phyloP scores from a whole-genome alignment of 1,140 invertebrate species.

The Pemphigus obesinymphae region DNA sequence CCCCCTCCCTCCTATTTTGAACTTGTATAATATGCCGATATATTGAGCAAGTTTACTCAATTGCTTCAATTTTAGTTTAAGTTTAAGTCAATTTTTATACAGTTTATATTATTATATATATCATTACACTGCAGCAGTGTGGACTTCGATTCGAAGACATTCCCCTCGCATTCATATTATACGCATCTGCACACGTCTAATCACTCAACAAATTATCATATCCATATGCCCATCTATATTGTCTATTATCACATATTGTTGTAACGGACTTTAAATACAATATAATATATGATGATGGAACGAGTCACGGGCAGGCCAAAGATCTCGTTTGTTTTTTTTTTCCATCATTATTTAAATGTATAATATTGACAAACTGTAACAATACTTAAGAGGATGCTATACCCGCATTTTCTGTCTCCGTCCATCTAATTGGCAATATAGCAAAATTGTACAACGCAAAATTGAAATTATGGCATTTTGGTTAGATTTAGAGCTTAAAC shows the following conservation, averaged over 20 bases:
- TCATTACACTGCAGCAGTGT: not conserved
- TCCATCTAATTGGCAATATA: too few species aligned
- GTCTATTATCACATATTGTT: not conserved
- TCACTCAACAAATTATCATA: not conserved
- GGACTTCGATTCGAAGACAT: not conserved
- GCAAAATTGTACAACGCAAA: too few species aligned
- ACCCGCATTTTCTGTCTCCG: too few species aligned
- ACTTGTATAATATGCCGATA: not conserved
- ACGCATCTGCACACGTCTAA: not conserved
- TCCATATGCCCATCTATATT: not conserved
- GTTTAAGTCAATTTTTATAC: too few species aligned
- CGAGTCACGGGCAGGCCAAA: not conserved
- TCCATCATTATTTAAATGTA: too few species aligned
- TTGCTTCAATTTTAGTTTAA: not conserved
- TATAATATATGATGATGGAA: too few species aligned
- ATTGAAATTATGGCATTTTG: too few species aligned
- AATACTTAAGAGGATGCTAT: too few species aligned
- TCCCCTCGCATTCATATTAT: not conserved
- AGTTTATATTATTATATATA: too few species aligned
- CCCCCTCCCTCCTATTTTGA: not conserved
- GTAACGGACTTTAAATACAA: not conserved
- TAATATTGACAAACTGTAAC: too few species aligned
- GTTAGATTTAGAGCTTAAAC: too few species aligned
- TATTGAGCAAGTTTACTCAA: not conserved
- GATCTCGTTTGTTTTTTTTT: not conserved